Evolutionary conservation across 2,113 vertebrate genomes (phyloP).

Genomic region (Cyanoliseus patagonus): DNA sequence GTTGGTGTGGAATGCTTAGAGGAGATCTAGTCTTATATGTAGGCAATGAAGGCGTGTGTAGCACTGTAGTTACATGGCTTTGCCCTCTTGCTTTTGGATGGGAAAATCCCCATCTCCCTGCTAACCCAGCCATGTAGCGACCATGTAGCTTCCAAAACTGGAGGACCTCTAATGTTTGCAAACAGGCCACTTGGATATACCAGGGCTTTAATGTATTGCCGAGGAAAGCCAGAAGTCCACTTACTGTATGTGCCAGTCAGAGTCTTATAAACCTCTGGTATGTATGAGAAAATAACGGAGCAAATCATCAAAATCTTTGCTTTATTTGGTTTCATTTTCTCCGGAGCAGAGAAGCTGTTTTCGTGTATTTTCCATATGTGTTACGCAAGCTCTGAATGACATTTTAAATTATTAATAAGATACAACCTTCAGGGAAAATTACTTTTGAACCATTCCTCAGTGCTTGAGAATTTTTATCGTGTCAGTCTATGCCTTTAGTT

Average conservation of each 20-base stretch:
- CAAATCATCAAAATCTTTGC: background rate
- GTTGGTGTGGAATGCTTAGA: background rate
- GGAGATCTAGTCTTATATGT: background rate
- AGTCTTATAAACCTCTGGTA: background rate
- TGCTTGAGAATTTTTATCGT: slow-evolving; percentile 23
- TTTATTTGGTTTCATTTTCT: slow-evolving; percentile 13
- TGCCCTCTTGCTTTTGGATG: background rate
- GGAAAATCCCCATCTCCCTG: background rate
- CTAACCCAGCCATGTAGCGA: too few species aligned
- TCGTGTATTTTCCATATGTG: slow-evolving; percentile 5
- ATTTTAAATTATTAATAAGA: slow-evolving; percentile 77
- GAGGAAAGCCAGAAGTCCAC: background rate
- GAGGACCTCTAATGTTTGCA: background rate
- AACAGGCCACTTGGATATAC: background rate
- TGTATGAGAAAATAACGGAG: background rate
- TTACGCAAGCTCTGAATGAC: slow-evolving; percentile 59
- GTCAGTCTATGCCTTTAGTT: slow-evolving; percentile 34
- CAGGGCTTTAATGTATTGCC: background rate
- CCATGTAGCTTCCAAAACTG: background rate
- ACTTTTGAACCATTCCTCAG: slow-evolving; percentile 27
- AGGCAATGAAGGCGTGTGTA: background rate
- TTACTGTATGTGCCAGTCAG: background rate
- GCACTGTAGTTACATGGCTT: background rate
- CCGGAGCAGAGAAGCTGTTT: background rate
- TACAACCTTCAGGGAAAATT: slow-evolving; percentile 59